These are phyloP conservation scores for Eretmocerus hayati DNA, from an alignment of 2,888 invertebrate genomes.

Conservation along the genomic window DNA sequence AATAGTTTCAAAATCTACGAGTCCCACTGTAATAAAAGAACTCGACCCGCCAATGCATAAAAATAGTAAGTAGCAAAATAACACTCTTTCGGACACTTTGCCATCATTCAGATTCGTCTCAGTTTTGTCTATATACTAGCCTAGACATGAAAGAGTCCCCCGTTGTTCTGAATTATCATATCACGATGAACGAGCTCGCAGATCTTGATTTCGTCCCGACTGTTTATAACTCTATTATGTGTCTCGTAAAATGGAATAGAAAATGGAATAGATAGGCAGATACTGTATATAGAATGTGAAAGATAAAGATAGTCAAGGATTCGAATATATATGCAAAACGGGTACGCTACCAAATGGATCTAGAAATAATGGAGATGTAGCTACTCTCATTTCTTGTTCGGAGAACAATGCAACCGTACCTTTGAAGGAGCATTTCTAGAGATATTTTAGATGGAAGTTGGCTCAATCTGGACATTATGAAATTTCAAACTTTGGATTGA, in stretches of 20 bases:
- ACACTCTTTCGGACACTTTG: not conserved
- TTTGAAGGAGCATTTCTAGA: too few species aligned
- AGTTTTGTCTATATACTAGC: not conserved
- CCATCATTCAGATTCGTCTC: too few species aligned
- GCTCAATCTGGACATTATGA: too few species aligned
- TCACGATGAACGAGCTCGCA: slow-evolving; percentile 10
- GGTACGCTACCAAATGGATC: too few species aligned
- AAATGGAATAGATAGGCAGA: slow-evolving; percentile 10
- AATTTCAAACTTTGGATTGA: too few species aligned
- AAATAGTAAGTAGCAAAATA: too few species aligned
- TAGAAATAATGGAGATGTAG: too few species aligned
- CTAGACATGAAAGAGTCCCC: too few species aligned
- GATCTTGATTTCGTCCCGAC: slow-evolving; percentile 18
- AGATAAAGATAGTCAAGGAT: not conserved
- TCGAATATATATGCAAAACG: slow-evolving; percentile 4
- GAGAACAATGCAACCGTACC: too few species aligned
- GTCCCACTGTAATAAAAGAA: slow-evolving; percentile 8
- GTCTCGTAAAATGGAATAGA: slow-evolving; percentile 21
- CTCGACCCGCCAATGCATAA: slow-evolving; percentile 15
- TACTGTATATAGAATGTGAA: not conserved
- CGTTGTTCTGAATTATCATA: slow-evolving; percentile 20
- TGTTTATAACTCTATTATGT: slow-evolving; percentile 22
- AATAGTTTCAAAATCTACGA: slow-evolving; percentile 1
- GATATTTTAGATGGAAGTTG: too few species aligned
- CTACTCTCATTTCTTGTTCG: too few species aligned